A percentile compares a stretch with the other conserved stretches of the same genome.
phyloP scores from a whole-genome alignment of 2,113 vertebrate species.

The Ellobius talpinus region DNA sequence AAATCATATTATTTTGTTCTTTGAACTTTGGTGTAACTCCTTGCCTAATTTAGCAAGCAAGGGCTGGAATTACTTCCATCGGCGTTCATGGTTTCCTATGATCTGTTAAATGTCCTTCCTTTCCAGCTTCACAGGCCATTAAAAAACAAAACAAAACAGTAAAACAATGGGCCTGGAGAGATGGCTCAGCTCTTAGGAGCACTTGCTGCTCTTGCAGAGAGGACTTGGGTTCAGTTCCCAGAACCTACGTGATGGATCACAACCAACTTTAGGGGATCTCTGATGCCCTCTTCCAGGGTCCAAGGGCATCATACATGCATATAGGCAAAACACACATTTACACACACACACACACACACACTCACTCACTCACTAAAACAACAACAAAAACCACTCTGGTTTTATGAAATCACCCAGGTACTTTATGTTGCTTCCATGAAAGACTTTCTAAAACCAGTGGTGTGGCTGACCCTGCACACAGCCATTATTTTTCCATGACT shows the following conservation, averaged over 20 bases:
- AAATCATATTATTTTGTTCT: constrained; percentile 17
- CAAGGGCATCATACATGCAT: too few relatives aligned
- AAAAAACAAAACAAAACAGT: neutral
- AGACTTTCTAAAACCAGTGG: neutral
- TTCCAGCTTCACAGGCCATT: neutral
- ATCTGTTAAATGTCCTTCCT: neutral
- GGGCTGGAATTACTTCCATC: neutral
- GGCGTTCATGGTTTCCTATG: neutral
- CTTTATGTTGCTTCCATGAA: too few relatives aligned
- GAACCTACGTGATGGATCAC: neutral
- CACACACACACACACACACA: neutral
- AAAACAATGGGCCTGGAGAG: neutral
- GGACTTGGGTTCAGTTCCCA: neutral
- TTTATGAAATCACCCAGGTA: neutral
- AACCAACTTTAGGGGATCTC: neutral
- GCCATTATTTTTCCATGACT: neutral
- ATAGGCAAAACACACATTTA: neutral
- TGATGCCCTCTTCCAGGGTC: neutral
- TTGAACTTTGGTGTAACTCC: neutral
- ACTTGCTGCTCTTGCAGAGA: neutral
- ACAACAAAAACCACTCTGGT: neutral
- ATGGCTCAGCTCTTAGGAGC: neutral
- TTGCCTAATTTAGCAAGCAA: constrained; percentile 9
- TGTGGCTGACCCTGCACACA: neutral
- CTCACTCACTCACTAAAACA: neutral